Evolutionary conservation across 2,797 vertebrate genomes (phyloP), one percentile per base, ranked within the genome.

Genomic region (Odontamblyopus lacepedii): DNA sequence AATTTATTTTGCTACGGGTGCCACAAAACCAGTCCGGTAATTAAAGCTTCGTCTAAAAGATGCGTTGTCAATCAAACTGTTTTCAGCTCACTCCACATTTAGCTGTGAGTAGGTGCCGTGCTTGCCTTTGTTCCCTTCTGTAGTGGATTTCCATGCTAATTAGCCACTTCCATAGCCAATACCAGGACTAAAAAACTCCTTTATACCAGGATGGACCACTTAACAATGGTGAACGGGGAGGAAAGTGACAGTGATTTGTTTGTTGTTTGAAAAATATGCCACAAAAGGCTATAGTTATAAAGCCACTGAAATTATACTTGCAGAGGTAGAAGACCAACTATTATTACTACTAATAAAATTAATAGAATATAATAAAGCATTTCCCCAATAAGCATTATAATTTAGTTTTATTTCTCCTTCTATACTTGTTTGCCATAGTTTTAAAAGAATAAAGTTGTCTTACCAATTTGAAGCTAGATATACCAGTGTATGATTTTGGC

Each of bases 41-140:
- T 79, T 62, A 50, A 29, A 11, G 61, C 32, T 32, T 1, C 5
- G 61, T 29, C 51, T 30, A 68, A 76, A 70, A 82, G 55, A 67
- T 70, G 50, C 63, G 72, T 38, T 79, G 83, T 88, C 85, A 83
- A 62, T 89, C 87, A 83, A 65, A 2, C 51, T 12, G 57, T 44
- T 35, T 66, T 56, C 23, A 30, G 27, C 48, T 16, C 70, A 84
- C 69, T 60, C 6, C 70, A 68, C 70, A 26, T 81, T 80, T 72
- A 80, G 59, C 78, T 77, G 72, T 74, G 74, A 78, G 82, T 84
- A 63, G 88, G 83, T 80, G 87, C 65, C 23, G 35, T 1, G 19
- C 53, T 71, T 76, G 64, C 65, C 63, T 59, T 78, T 85, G 68
- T 83, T 82, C 60, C 41, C 72, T 61, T 62, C 72, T 69, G 35